phyloP scores from a whole-genome alignment of 2,113 vertebrate species.

The Cyrtonyx montezumae region DNA sequence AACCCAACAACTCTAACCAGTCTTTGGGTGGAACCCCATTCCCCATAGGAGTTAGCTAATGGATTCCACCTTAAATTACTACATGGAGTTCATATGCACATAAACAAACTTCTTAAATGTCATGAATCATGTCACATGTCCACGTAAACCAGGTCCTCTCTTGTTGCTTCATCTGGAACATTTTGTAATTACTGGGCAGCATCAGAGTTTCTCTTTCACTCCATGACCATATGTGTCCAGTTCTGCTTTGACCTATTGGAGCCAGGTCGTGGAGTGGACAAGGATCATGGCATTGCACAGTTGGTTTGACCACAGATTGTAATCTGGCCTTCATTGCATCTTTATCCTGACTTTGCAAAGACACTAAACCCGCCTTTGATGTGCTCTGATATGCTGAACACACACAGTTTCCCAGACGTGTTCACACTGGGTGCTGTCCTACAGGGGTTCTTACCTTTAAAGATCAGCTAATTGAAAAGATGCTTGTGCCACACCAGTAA shows the following conservation, averaged over 20 bases:
- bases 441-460: not conserved
- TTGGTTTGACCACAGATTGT: not conserved
- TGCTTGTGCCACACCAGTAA: accelerated
- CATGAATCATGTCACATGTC: not conserved
- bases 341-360: not conserved
- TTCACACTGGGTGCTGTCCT: not conserved
- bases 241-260: not conserved
- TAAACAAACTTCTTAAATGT: not conserved
- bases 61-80: not conserved
- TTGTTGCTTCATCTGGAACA: not conserved
- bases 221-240: accelerated
- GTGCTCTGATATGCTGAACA: not conserved
- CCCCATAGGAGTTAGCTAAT: not conserved
- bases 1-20: not conserved
- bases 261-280: not conserved
- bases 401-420: not conserved
- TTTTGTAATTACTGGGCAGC: not conserved
- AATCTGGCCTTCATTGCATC: not conserved
- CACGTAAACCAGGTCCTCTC: not conserved
- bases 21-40: not conserved
- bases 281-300: not conserved
- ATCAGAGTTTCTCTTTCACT: not conserved
- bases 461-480: not conserved
- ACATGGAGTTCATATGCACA: not conserved
- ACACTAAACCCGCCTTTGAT: not conserved